Evolutionary conservation across 92 coral and sea anemone species (phyloP).

Genomic region (Scolanthus callimorphus): DNA sequence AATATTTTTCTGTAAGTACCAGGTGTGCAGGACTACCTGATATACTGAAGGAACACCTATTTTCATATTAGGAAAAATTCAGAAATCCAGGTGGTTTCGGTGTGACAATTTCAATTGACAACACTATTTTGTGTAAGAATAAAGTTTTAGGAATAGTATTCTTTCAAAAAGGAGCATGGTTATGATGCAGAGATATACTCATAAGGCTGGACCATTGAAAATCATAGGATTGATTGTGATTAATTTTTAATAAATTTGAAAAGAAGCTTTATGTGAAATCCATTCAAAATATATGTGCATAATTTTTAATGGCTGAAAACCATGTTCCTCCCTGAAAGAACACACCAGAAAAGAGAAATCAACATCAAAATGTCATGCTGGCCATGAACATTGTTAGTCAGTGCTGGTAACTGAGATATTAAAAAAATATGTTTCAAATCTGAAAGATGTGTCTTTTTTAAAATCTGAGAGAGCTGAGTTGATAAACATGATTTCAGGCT

Average conservation of each 20-base stretch:
- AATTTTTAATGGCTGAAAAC: constrained; percentile 36
- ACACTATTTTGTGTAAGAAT: constrained; percentile 75
- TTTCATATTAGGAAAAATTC: constrained; percentile 40
- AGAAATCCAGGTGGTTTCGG: constrained; percentile 62
- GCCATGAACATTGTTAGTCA: constrained; percentile 73
- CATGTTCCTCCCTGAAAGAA: constrained; percentile 80
- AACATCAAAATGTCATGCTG: constrained; percentile 77
- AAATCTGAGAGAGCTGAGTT: no score
- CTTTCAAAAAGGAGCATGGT: constrained; percentile 66
- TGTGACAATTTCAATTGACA: constrained; percentile 38
- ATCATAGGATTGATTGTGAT: not conserved
- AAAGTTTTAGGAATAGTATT: constrained; percentile 40
- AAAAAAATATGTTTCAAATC: constrained; percentile 49
- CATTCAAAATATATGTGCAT: constrained; percentile 35
- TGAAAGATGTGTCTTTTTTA: constrained; percentile 7
- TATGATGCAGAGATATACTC: not conserved
- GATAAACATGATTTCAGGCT: no score
- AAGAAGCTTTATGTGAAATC: constrained; percentile 48
- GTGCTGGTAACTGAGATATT: constrained; percentile 83
- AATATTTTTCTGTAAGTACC: constrained; percentile 58
- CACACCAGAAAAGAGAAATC: constrained; percentile 10
- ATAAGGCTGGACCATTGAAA: not conserved
- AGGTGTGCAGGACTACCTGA: constrained; percentile 62
- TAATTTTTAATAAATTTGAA: constrained; percentile 21
- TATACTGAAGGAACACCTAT: constrained; percentile 33